Percentiles rank a stretch among this genome's conserved stretches.
Conservation (phyloP, 2,113 vertebrate genomes). For the Sterrhoptilus dennistouni region DNA sequence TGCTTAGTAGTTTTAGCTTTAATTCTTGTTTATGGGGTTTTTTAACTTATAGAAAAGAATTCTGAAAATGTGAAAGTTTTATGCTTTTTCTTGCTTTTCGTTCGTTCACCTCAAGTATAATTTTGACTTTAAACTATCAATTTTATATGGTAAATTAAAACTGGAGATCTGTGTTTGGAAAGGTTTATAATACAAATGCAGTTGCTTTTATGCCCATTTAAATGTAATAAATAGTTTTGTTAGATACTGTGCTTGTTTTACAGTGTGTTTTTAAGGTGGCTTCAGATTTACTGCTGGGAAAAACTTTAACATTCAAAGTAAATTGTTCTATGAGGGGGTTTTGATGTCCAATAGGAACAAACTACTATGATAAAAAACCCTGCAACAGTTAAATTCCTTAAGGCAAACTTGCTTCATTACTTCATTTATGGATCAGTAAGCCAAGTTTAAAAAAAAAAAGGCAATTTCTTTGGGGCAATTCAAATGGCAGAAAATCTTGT, state of each 20-base stretch:
- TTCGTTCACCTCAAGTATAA: background rate
- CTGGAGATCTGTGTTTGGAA: background rate
- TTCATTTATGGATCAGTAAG: background rate
- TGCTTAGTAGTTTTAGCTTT: background rate
- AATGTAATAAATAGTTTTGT: background rate
- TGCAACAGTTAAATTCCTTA: background rate
- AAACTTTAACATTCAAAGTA: background rate
- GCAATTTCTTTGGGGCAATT: background rate
- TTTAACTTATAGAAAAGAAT: background rate
- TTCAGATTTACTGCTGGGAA: conserved; percentile 36
- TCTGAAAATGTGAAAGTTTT: background rate
- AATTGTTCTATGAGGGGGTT: background rate
- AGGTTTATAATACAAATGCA: background rate
- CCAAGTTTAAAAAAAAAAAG: background rate
- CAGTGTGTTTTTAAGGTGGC: conserved; percentile 25
- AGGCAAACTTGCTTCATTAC: background rate
- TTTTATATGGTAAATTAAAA: background rate
- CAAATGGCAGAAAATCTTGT: background rate
- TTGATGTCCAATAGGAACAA: background rate
- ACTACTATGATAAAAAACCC: background rate
- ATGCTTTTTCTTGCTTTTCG: background rate
- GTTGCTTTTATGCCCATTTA: background rate
- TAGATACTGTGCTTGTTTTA: conserved; percentile 16
- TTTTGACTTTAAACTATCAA: background rate
- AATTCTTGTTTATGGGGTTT: background rate